phyloP scores from a whole-genome alignment of 2,113 vertebrate genomes.

The Podarcis cretensis region DNA sequence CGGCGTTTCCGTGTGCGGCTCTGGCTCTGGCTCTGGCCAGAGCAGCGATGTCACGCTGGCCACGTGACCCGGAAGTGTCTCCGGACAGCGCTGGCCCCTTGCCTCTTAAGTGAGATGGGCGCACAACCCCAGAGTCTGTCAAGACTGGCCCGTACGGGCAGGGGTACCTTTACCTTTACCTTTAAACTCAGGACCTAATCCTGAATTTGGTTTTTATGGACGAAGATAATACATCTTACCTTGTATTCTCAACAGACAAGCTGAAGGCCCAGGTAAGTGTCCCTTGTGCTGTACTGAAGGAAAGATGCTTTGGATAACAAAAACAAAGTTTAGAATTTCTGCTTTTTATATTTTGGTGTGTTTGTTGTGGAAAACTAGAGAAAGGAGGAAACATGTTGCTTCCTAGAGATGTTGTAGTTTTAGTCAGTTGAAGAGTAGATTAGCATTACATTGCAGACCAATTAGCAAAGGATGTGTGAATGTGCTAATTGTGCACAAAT shows the following conservation, averaged over 20 bases:
- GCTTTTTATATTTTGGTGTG: neutral
- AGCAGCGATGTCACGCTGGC: too few species aligned
- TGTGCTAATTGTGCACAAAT: neutral
- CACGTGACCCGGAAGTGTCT: too few species aligned
- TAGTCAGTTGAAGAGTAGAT: constrained; percentile 46
- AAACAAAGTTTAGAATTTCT: neutral
- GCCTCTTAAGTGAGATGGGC: too few species aligned
- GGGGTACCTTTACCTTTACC: too few species aligned
- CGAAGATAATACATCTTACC: neutral
- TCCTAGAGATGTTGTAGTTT: neutral
- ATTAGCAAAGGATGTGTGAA: neutral
- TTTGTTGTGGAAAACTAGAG: neutral
- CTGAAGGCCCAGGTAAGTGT: neutral
- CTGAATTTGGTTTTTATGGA: neutral
- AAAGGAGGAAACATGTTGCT: neutral
- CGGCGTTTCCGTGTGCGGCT: too few species aligned
- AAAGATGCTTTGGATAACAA: neutral
- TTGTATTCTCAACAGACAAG: neutral
- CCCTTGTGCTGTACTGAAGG: neutral
- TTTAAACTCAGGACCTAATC: too few species aligned
- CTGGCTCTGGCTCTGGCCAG: too few species aligned
- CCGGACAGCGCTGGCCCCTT: too few species aligned
- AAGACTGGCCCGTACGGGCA: too few species aligned
- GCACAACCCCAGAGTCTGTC: too few species aligned
- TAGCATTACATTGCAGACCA: constrained; percentile 31